A percentile compares a stretch with the other conserved stretches of the same genome.
phyloP scores from a whole-genome alignment of 2,113 vertebrate genomes.

The Axis porcinus region DNA sequence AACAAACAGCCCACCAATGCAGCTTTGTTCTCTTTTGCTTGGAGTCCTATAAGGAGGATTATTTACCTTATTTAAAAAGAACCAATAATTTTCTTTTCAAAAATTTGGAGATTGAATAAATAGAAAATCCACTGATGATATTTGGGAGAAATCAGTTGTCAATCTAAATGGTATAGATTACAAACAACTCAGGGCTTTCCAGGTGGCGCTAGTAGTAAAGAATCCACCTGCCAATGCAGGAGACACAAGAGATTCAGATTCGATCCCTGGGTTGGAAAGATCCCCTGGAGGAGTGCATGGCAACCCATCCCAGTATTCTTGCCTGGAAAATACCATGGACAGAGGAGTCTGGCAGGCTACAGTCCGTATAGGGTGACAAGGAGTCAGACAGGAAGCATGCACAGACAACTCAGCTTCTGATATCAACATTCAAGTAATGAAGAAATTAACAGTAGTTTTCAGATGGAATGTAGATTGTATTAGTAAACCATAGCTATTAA shows the following conservation, averaged over 20 bases:
- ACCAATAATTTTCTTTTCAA: neutral
- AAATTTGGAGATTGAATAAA: neutral
- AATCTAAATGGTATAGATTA: constrained; percentile 64
- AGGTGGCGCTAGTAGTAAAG: neutral
- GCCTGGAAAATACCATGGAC: neutral
- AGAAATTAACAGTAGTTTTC: constrained; percentile 70
- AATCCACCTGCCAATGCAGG: neutral
- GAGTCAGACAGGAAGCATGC: neutral
- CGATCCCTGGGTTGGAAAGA: neutral
- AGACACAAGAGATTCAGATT: neutral
- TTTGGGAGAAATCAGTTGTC: constrained; percentile 61
- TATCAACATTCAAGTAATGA: constrained; percentile 63
- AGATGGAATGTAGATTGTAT: constrained; percentile 72
- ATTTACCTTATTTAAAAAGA: neutral
- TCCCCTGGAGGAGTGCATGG: neutral
- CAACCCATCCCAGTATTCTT: neutral
- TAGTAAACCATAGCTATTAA: constrained; percentile 62
- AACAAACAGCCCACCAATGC: neutral
- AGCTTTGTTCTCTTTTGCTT: neutral
- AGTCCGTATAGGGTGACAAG: neutral
- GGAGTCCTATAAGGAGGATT: neutral
- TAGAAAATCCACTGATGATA: neutral
- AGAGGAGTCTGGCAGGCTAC: neutral
- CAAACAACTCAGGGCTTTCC: neutral
- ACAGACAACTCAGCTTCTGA: constrained; percentile 24